Evolutionary conservation across 2,113 vertebrate genomes (phyloP), one percentile per base, ranked within the genome.

Genomic region (Neodon shergylaensis): DNA sequence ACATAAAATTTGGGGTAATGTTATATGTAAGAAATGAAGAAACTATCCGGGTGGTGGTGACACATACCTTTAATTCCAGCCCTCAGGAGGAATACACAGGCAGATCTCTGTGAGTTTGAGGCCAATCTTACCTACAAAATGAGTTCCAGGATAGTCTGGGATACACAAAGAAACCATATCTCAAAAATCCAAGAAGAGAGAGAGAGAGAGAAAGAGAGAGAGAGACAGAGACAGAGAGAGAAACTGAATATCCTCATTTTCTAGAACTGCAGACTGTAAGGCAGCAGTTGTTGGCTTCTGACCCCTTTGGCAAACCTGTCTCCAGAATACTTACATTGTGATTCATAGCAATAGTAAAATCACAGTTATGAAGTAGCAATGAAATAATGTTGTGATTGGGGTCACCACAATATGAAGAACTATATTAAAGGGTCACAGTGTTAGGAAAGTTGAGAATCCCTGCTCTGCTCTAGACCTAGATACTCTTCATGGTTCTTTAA

Each of bases 1-100:
- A 88, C 93, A 12, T 74, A 91, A 89, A 54, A 86, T 85, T 90
- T 95, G 66, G 12, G 63, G 36, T 88, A 88, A 83, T 52, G 72
- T 91, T n/a, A 79, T 54, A 74, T 22, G 3, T 86, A 86, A 84
- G 31, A 93, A 79, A 28, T 61, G 21, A 83, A 63, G 39, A 74
- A 90, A 78, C n/a, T 74, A 21, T 8, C 72, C 39, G 12, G 21
- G 22, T 9, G 10, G 21, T 42, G 72, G 39, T 39, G 39, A 22
- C 10, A 16, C 39, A 24, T 0, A 12, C 72, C 72, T 74, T 42
- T 74, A 74, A 74, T 74, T 21, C 72, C 72, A 42, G 72, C 39
- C 42, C 72, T 42, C 72, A 24, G 39, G 72, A 24, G 9, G 39
- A 0, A 42, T 39, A 24, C n/a, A 10, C 39, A 74, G 72, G 39